Base-by-base conservation (phyloP, 2,113 vertebrate species). In the Dolichotis patagonum region DNA sequence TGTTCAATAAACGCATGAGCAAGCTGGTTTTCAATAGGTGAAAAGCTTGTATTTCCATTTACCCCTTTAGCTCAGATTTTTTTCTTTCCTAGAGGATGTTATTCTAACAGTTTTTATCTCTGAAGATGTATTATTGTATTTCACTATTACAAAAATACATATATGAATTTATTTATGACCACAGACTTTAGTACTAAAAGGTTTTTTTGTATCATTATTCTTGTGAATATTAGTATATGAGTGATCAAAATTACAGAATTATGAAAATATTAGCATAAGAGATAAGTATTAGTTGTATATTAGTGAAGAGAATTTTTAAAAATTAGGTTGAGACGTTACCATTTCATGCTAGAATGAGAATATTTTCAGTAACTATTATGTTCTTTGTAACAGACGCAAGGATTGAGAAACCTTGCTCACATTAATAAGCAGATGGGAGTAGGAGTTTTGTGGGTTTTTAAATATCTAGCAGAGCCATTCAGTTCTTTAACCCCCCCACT, bases 391-490 rank as follows among this genome's bases (percentile, higher is more conserved):
- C 84, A n/a, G 62, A 77, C 67, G 6, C 16, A 73, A 86, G 17
- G n/a, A 62, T 88, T 71, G 1, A 85, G 73, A 94, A 81, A 20
- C 3, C 32, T 86, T 63, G 46, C 84, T 95, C 24, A 52, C 43
- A 26, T 78, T 83, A 86, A 73, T 67, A 84, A 83, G 58, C 56
- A 97, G 80, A 94, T 85, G 69, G 85, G 30, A 88, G 41, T 84
- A 89, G 96, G 83, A 88, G 80, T 86, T 93, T 56, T 38, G 7
- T 86, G 77, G 41, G 22, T 17, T 65, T 85, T 41, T 28, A 65
- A 58, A 85, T 81, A 84, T 89, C 86, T 88, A 80, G 46, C 12
- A 96, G 38, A 83, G 85, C 71, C 77, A 28, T 90, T 97, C 65
- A 19, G 12, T 94, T 91, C 32, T 90, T 81, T 95, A 63, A 56